Conservation (phyloP, 2,797 vertebrate species). For the Epinephelus awoara region DNA sequence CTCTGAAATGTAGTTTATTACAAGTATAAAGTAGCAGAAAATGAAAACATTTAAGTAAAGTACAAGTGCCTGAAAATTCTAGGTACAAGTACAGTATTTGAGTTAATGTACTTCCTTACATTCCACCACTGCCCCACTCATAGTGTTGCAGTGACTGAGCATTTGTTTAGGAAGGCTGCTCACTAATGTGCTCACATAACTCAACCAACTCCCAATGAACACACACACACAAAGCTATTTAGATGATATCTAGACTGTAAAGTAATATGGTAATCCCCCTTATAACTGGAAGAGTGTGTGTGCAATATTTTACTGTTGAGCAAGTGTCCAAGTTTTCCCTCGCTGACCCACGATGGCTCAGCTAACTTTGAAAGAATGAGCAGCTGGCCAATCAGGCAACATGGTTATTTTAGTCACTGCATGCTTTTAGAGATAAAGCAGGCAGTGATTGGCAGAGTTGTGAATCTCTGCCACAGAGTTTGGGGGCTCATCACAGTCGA, state of each 20-base stretch:
- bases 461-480: constrained; percentile 33
- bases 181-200: neutral
- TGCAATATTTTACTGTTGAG: constrained; percentile 52
- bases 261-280: constrained; percentile 9
- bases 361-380: constrained; percentile 65
- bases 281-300: neutral
- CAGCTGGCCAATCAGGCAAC: constrained; percentile 68
- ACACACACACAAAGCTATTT: constrained; percentile 4
- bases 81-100: too few relatives aligned
- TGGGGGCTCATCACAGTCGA: constrained; percentile 13
- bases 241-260: neutral
- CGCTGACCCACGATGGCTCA: constrained; percentile 39
- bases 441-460: constrained; percentile 60
- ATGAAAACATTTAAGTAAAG: neutral
- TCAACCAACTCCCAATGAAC: neutral
- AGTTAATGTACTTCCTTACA: neutral
- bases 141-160: neutral
- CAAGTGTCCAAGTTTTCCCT: constrained; percentile 30
- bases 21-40: neutral
- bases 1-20: neutral
- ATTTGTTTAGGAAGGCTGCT: constrained; percentile 2
- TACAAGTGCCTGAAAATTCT: neutral
- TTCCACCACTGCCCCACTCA: neutral
- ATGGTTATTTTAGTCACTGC: constrained; percentile 75
- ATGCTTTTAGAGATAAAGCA: constrained; percentile 72